Evolutionary conservation across 30 jellyfish, hydroid and myxozoan genomes (phyloP), one percentile per base, ranked within the genome.

Genomic region (Aurelia aurita complex sp. Pacific): DNA sequence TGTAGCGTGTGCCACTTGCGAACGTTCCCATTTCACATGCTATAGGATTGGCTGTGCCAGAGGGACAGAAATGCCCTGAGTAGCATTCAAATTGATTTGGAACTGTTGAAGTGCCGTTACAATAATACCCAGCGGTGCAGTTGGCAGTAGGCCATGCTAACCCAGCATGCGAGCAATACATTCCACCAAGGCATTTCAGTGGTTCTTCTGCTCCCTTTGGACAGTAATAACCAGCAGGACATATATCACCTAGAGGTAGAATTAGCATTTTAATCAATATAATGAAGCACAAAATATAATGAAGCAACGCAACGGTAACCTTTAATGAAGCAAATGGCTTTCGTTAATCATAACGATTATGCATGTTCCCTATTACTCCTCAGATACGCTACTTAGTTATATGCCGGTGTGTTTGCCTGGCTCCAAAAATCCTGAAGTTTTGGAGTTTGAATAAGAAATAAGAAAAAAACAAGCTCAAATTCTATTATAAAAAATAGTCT

Each of bases 101-200:
- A 5, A 86, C 90, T 1, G 96, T 85, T 2, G 98, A 90, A 50
- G 86, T 62, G 60, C 62, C 91, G 64, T 75, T 73, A 85, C 98
- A 94, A 87, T 77, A 94, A 73, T 69, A 94, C 18, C 98, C 98
- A 63, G 97, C 97, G 2, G 89, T 40, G 59, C 98, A 94, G 73
- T 94, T 94, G 35, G 94, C 97, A 53, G 90, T 38, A 5, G 98
- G 98, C 40, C 50, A 29, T 1, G 96, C 69, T 17, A 94, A 85
- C 3, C 98, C 98, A 23, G 97, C 94, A 35, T 85, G 94, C 2
- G 87, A 80, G 62, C 98, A 94, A 76, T 67, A 94, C 91, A n/a
- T 80, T 19, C 98, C 98, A 46, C 94, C 94, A 11, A 77, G 79
- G 75, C 98, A 94, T 19, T 76, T 60, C 23, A 43, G 57, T 12